phyloP scores from a whole-genome alignment of 2,797 vertebrate species.

The Brotula barbata region DNA sequence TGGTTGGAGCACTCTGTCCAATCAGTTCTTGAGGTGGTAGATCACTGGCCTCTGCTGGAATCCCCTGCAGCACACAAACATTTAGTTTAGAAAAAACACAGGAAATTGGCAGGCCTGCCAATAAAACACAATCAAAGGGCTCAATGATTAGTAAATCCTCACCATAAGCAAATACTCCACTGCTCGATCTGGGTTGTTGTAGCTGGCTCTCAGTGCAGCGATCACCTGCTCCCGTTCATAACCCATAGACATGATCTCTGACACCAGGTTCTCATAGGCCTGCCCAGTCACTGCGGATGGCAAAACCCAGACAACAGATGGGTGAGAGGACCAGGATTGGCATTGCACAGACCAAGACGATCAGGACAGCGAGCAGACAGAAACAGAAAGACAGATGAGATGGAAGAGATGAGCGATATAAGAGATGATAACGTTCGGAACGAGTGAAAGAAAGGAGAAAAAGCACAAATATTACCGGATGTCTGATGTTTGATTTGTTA shows the following conservation, averaged over 20 bases:
- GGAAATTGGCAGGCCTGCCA: neutral
- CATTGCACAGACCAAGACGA: neutral
- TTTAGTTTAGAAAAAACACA: neutral
- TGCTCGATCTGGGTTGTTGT: constrained; percentile 82
- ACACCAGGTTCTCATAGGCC: constrained; percentile 81
- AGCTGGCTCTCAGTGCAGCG: constrained; percentile 78
- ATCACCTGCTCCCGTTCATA: constrained; percentile 81
- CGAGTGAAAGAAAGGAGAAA: neutral
- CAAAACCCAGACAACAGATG: neutral
- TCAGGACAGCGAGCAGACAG: neutral
- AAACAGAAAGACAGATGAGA: neutral
- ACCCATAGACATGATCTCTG: constrained; percentile 84
- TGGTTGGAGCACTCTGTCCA: constrained; percentile 50
- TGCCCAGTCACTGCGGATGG: constrained; percentile 76
- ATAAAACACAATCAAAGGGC: neutral
- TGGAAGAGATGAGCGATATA: neutral
- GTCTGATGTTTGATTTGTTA: neutral
- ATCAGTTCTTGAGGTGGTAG: constrained; percentile 67
- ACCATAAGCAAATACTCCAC: constrained; percentile 84
- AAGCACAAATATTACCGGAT: neutral
- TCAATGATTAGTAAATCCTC: constrained; percentile 25
- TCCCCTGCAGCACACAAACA: constrained; percentile 66
- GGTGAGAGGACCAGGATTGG: neutral
- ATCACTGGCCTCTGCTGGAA: constrained; percentile 71
- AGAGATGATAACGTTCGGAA: neutral